These are phyloP conservation scores for Lordiphosa fenestrarum DNA, from an alignment of 2,888 invertebrate genomes.

Conservation along the genomic window DNA sequence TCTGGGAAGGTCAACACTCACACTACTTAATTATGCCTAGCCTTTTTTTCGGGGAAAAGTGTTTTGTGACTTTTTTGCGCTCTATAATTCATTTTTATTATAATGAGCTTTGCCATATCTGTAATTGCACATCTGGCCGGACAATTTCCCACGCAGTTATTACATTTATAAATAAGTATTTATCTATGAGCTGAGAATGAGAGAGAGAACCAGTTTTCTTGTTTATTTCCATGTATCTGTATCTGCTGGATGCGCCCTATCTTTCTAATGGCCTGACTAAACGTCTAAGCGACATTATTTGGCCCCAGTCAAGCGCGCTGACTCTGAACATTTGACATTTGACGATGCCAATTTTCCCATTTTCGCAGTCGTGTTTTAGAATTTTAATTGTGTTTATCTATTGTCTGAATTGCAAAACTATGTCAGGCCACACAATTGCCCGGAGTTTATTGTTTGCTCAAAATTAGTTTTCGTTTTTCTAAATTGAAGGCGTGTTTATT, in stretches of 20 bases:
- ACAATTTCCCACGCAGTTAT: slow-evolving; percentile 67
- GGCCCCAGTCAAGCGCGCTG: slow-evolving; percentile 6
- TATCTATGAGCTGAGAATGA: slow-evolving; percentile 40
- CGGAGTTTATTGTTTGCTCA: slow-evolving; percentile 19
- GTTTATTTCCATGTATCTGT: slow-evolving; percentile 17
- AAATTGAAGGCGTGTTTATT: slow-evolving; percentile 26
- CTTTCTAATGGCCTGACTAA: slow-evolving; percentile 40
- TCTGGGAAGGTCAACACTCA: slow-evolving; percentile 16
- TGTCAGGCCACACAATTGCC: slow-evolving; percentile 33
- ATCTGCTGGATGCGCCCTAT: slow-evolving; percentile 49
- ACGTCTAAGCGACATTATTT: slow-evolving; percentile 20
- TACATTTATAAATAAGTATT: slow-evolving; percentile 48
- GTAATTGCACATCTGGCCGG: slow-evolving; percentile 59
- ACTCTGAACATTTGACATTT: slow-evolving; percentile 52
- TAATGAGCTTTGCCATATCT: slow-evolving; percentile 66
- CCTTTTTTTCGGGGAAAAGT: slow-evolving; percentile 26
- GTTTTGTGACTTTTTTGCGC: slow-evolving; percentile 20
- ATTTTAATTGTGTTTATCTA: slow-evolving; percentile 59
- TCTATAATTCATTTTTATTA: slow-evolving; percentile 64
- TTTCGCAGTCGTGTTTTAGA: slow-evolving; percentile 62
- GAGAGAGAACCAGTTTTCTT: slow-evolving; percentile 50
- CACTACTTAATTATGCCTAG: slow-evolving; percentile 20
- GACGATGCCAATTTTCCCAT: slow-evolving; percentile 21
- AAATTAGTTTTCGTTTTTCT: slow-evolving; percentile 27
- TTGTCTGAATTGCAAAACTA: slow-evolving; percentile 58